Base-by-base conservation (phyloP, 2,797 vertebrate species). In the Ambastaia sidthimunki region DNA sequence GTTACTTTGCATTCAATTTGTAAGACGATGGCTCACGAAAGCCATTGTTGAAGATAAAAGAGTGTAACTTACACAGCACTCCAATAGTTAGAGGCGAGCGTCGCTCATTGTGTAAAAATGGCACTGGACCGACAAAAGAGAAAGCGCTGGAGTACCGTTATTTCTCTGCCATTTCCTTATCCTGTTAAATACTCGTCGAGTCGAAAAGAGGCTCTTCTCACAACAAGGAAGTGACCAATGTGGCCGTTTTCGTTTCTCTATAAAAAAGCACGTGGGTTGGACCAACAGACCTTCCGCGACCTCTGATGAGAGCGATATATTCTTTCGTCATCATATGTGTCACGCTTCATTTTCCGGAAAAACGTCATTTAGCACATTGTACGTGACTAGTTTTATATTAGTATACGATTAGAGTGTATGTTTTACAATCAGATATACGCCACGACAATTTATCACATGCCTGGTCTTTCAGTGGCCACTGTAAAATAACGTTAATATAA, bases 171-270 rank as follows among this genome's bases (percentile, higher is more conserved):
- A 71, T 76, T 78, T 76, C 78, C 68, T 86, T 37, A 31, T 19
- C 55, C 34, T 74, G 76, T 65, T 68, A 23, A 28, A 68, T 28
- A 44, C 57, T 25, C 12, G 34, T 54, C 66, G 71, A 50, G 34
- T 37, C 41, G 9, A 44, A 10, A 10, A 37, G 59, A 76, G 55
- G 71, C 67, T 60, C 37, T 34, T 50, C 74, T 86, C 77, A 84
- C 82, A 78, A 80, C 83, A 78, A 83, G 85, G 80, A 86, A 76
- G 68, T 67, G 78, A 37, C 67, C 71, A 52, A 67, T 73, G 62
- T 25, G 34, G 21, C 34, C 66, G 28, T 62, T 80, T 62, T 78
- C 23, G 15, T 34, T 59, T 47, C 25, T 25, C 72, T 73, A 59
- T 47, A 70, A 62, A 44, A 69, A 78, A 85, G 28, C 52, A 54